A percentile compares a stretch with the other conserved stretches of the same genome.
Conservation (phyloP, 2,113 vertebrate species). For the Romanogobio albipinnatus region DNA sequence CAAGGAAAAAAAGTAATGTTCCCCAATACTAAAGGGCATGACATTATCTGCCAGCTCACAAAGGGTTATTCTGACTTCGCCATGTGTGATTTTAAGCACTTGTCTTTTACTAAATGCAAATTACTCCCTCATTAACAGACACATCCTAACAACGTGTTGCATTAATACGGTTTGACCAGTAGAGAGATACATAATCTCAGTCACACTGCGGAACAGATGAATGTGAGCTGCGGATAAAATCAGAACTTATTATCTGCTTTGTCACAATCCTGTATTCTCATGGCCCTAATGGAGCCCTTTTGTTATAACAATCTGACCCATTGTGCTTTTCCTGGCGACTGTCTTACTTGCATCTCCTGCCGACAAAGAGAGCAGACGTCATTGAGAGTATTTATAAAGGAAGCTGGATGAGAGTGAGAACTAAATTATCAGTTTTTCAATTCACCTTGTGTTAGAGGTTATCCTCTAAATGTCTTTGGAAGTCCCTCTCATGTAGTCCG, state of each 20-base stretch:
- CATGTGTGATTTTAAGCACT: background rate
- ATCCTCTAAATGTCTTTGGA: constrained; percentile 21
- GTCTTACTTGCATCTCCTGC: constrained; percentile 34
- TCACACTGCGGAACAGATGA: constrained; percentile 40
- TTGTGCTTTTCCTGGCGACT: constrained; percentile 39
- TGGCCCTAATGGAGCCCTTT: constrained; percentile 48
- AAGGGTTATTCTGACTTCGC: too few relatives aligned
- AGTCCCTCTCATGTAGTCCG: background rate
- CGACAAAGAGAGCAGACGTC: constrained; percentile 48
- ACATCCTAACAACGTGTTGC: background rate
- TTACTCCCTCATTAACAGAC: constrained; percentile 10
- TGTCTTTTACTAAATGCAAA: background rate
- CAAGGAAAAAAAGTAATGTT: too few relatives aligned
- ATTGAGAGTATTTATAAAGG: constrained; percentile 47
- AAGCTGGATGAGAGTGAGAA: constrained; percentile 13
- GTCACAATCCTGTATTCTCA: constrained; percentile 41
- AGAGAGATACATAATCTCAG: constrained; percentile 2
- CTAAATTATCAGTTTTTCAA: constrained; percentile 31
- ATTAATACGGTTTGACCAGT: constrained; percentile 38
- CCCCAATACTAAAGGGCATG: too few relatives aligned
- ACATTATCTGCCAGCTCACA: too few relatives aligned
- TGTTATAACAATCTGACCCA: constrained; percentile 61
- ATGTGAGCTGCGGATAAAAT: background rate
- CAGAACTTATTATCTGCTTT: constrained; percentile 51
- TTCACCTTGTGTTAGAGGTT: background rate